Base-by-base conservation (phyloP, 2,113 vertebrate species). In the Poecile atricapillus region DNA sequence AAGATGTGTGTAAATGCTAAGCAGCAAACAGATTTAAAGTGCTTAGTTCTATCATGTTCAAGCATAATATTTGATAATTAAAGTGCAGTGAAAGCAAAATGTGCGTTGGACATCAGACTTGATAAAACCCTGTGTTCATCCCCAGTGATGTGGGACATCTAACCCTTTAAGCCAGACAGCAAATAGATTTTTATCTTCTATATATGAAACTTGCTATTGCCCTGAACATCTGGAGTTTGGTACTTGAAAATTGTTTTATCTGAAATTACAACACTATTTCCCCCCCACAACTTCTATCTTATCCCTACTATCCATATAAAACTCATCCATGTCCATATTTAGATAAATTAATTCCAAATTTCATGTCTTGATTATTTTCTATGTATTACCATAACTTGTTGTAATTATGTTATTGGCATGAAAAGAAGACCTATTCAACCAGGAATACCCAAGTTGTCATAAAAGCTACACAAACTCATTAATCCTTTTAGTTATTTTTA, bases 401-500 rank as follows among this genome's bases (percentile, higher is more conserved):
- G 50, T 85, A 94, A 81, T 97, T 60, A 31, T 71, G 11, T 56
- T 75, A 13, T 82, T 86, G 68, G 9, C 46, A 74, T 86, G n/a
- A 87, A 95, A 96, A 90, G 27, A 91, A 68, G 24, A 87, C 69
- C n/a, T 47, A 8, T 86, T 89, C 46, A 87, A 78, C 33, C 18
- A 95, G 68, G 11, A 94, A 90, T 47, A 85, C 23, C 35, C 35
- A 82, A 16, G 25, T 88, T 93, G 70, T 31, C 53, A 65, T 62
- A 91, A 93, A 96, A 97, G 22, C 43, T 92, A 63, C 27, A 64
- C 43, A 89, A 95, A 68, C 18, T 94, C 69, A 93, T 96, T 90
- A 96, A 93, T 96, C 31, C 52, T 95, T 93, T 85, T 28, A 87
- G 44, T 80, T 94, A 78, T 80, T 96, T 96, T 97, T 71, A 92